These are phyloP conservation scores for Physocephala rufipes DNA, from an alignment of 2,888 invertebrate species.

Conservation along the genomic window DNA sequence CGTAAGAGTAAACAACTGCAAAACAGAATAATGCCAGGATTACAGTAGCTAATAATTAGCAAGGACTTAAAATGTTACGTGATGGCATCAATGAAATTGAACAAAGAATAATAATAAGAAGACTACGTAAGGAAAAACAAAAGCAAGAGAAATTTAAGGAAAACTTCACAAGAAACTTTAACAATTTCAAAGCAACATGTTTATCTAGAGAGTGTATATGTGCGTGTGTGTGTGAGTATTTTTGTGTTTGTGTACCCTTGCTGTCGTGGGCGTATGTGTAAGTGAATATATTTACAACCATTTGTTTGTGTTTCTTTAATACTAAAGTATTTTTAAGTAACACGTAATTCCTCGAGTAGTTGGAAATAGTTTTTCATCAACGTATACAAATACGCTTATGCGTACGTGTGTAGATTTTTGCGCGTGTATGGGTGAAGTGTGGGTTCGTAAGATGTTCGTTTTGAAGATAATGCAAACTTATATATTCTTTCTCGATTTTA, in stretches of 20 bases:
- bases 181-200: neutral
- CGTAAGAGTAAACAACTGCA: constrained; percentile 8
- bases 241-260: neutral
- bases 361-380: too few relatives aligned
- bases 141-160: neutral
- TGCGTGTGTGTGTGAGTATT: constrained; percentile 5
- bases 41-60: constrained; percentile 51
- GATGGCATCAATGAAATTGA: constrained; percentile 35
- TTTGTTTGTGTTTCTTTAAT: too few relatives aligned
- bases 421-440: constrained; percentile 1
- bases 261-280: too few relatives aligned
- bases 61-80: constrained; percentile 49
- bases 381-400: constrained; percentile 20
- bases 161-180: neutral
- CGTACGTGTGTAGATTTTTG: neutral
- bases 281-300: too few relatives aligned
- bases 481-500: constrained; percentile 20
- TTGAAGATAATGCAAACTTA: too few relatives aligned
- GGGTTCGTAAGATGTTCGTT: neutral
- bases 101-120: neutral
- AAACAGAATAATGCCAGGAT: constrained; percentile 44
- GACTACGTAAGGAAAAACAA: neutral
- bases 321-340: too few relatives aligned
- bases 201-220: constrained; percentile 12
- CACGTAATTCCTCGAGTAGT: too few relatives aligned